Conservation (phyloP, 1,140 invertebrate genomes). For the Stenopsyche tienmushanensis region DNA sequence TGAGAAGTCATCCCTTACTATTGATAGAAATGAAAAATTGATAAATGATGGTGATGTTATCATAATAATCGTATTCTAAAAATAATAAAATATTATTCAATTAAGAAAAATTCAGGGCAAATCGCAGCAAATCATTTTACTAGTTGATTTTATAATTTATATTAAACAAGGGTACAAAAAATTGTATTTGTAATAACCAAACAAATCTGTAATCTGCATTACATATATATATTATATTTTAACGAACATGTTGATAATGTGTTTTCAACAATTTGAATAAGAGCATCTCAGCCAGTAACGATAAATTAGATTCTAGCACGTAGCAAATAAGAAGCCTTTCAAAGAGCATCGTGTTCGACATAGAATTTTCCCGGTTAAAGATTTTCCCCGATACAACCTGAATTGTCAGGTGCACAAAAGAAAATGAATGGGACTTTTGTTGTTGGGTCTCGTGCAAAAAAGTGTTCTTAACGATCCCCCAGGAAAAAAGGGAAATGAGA, state of each 20-base stretch:
- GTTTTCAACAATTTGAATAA: conserved; percentile 1
- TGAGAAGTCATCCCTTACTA: too few relatives aligned
- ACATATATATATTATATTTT: too few relatives aligned
- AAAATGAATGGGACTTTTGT: conserved; percentile 27
- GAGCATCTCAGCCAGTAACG: neutral
- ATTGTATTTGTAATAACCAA: too few relatives aligned
- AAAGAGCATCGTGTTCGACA: conserved; percentile 2
- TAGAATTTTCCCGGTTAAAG: neutral
- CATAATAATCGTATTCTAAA: too few relatives aligned
- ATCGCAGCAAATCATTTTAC: too few relatives aligned
- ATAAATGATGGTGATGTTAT: too few relatives aligned
- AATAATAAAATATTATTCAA: too few relatives aligned
- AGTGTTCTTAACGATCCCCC: conserved; percentile 20
- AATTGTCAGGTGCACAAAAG: conserved; percentile 27
- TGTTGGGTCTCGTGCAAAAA: conserved; percentile 13
- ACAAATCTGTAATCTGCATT: too few relatives aligned
- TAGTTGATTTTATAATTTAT: neutral
- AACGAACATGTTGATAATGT: neutral
- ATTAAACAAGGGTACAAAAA: too few relatives aligned
- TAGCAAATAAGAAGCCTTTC: conserved; percentile 14
- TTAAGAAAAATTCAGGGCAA: too few relatives aligned
- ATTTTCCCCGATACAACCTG: conserved; percentile 20
- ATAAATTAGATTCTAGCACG: neutral
- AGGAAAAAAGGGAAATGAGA: conserved; percentile 19
- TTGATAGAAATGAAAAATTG: too few relatives aligned